Evolutionary conservation across 2,797 vertebrate genomes (phyloP), one percentile per base, ranked within the genome.

Genomic region (Anolis apletophallus): DNA sequence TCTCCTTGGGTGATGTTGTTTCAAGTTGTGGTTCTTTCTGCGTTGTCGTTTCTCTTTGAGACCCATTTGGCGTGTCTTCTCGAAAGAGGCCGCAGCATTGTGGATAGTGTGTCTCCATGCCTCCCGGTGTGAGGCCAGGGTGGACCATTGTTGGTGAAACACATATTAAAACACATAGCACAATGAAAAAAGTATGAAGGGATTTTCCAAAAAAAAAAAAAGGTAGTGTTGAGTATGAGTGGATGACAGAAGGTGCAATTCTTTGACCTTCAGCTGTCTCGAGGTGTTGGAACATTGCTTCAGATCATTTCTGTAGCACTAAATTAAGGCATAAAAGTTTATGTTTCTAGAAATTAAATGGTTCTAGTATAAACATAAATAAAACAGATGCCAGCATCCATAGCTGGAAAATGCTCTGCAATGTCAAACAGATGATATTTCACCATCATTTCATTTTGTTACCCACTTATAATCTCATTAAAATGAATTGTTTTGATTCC

Each of bases 311-410:
- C 11, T 67, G 77, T 32, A 82, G 29, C 26, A 84, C 10, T 40
- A 85, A 87, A 80, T 46, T 9, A 88, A 55, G 80, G 71, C 57
- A 80, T 88, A 88, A 74, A 84, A 80, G 46, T 55, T 84, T 74
- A 87, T 84, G 78, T 68, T 75, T 88, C 72, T 73, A 55, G 52
- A 29, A 76, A 81, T 36, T 26, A 84, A 77, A 87, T 59, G 12
- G 74, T 21, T 82, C 1, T 79, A 34, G 13, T 83, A 72, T 40
- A 84, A 1, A 84, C 73, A 77, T 77, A 84, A 80, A 29, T 55
- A 87, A 87, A 90, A 54, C 14, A 36, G 9, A 26, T 80, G 40
- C 77, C 86, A 84, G n/a, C 3, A 8, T 57, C 17, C 9, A 26
- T 76, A 84, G 77, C 54, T 81, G 57, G 72, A 73, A 67, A 81